phyloP scores from a whole-genome alignment of 1,140 invertebrate genomes.

The Scaptomyza montana region DNA sequence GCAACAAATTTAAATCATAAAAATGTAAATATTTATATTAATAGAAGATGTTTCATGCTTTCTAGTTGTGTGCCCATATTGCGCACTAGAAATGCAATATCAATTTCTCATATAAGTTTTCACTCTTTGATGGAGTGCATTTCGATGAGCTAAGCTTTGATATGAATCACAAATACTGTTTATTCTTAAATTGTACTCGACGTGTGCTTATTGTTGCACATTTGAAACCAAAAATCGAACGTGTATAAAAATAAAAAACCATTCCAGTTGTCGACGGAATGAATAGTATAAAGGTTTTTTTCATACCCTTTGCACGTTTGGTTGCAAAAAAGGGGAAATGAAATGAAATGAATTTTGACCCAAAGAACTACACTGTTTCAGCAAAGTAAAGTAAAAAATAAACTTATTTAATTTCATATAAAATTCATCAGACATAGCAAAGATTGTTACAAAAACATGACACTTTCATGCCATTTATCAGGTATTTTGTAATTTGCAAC shows the following conservation, averaged over 20 bases:
- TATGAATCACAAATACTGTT: conserved; percentile 16
- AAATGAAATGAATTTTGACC: not conserved
- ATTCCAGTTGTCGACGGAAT: conserved; percentile 14
- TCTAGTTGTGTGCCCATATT: not conserved
- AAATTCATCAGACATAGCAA: no score
- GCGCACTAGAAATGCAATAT: not conserved
- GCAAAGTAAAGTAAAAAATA: no score
- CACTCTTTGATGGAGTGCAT: not conserved
- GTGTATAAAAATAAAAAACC: conserved; percentile 14
- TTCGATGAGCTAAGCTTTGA: conserved; percentile 4
- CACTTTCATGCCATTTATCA: no score
- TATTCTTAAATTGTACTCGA: conserved; percentile 4
- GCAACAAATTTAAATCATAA: no score
- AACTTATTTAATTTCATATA: no score
- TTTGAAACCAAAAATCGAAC: conserved; percentile 9
- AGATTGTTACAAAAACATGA: no score
- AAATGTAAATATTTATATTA: no score
- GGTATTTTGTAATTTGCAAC: no score
- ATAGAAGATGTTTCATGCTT: no score
- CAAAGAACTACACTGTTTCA: no score
- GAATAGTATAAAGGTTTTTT: not conserved
- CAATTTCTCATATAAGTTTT: conserved; percentile 1
- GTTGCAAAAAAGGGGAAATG: not conserved
- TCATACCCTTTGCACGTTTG: not conserved
- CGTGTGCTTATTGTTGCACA: not conserved